Evolutionary conservation across 2,888 invertebrate genomes (phyloP).

Genomic region (Parnassius glacialis): DNA sequence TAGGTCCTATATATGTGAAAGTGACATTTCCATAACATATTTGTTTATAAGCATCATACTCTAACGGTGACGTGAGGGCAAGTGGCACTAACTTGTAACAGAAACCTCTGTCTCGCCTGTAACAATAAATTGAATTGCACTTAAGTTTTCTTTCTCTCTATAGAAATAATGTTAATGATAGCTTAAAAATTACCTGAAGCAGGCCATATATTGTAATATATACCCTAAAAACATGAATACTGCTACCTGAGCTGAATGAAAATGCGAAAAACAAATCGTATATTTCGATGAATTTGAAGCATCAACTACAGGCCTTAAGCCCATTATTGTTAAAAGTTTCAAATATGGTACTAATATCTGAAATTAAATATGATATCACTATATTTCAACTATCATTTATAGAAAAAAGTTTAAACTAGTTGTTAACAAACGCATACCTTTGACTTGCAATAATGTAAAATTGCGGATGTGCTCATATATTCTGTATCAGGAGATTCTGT

Average conservation of each 20-base stretch:
- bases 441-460: slow-evolving; percentile 89
- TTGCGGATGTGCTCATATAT: slow-evolving; percentile 87
- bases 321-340: slow-evolving; percentile 86
- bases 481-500: slow-evolving; percentile 84
- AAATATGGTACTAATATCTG: slow-evolving; percentile 89
- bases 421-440: slow-evolving; percentile 70
- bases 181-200: slow-evolving; percentile 82
- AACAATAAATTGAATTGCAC: slow-evolving; percentile 37
- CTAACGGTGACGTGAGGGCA: slow-evolving; percentile 62
- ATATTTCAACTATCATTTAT: not conserved
- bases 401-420: not conserved
- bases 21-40: slow-evolving; percentile 86
- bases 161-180: slow-evolving; percentile 25
- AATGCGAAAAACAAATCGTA: slow-evolving; percentile 82
- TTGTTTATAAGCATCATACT: slow-evolving; percentile 77
- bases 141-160: slow-evolving; percentile 6
- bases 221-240: slow-evolving; percentile 86
- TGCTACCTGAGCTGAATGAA: slow-evolving; percentile 85
- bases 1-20: slow-evolving; percentile 88
- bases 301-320: slow-evolving; percentile 86
- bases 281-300: slow-evolving; percentile 81
- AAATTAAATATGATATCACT: slow-evolving; percentile 35
- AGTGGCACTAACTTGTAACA: slow-evolving; percentile 80
- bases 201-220: slow-evolving; percentile 88
- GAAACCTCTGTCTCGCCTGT: slow-evolving; percentile 86